Percentiles rank a stretch among this genome's conserved stretches.
These are phyloP conservation scores for Abrostola triplasia DNA, from an alignment of 2,888 invertebrate species.

Conservation along the genomic window DNA sequence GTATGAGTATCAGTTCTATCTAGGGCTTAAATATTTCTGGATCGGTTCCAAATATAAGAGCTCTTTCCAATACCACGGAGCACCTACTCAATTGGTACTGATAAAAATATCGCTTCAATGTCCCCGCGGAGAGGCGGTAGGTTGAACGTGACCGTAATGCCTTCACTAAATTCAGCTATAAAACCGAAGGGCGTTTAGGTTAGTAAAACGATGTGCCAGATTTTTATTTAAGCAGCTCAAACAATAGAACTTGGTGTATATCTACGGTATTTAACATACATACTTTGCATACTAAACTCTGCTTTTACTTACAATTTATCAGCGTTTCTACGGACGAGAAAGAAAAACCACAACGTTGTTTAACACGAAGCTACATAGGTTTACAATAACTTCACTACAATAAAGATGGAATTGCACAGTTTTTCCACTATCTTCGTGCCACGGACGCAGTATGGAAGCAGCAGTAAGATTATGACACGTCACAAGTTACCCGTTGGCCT, in stretches of 20 bases:
- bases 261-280: too few relatives aligned
- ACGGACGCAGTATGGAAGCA: constrained; percentile 57
- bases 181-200: not conserved
- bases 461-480: constrained; percentile 75
- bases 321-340: too few relatives aligned
- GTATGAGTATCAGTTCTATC: constrained; percentile 32
- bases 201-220: not conserved
- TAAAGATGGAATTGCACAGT: constrained; percentile 33
- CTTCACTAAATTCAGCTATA: too few relatives aligned
- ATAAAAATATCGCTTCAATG: constrained; percentile 33
- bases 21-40: constrained; percentile 40
- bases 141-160: too few relatives aligned
- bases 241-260: too few relatives aligned
- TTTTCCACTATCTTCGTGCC: constrained; percentile 37
- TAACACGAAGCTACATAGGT: constrained; percentile 9
- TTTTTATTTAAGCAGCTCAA: too few relatives aligned
- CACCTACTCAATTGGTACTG: constrained; percentile 37
- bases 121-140: constrained; percentile 3
- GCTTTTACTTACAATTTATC: too few relatives aligned
- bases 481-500: constrained; percentile 75
- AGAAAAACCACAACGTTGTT: not conserved
- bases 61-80: constrained; percentile 29
- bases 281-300: too few relatives aligned
- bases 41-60: constrained; percentile 41
- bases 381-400: constrained; percentile 22